Evolutionary conservation across 2,888 invertebrate genomes (phyloP).

Genomic region (Polyommatus icarus): DNA sequence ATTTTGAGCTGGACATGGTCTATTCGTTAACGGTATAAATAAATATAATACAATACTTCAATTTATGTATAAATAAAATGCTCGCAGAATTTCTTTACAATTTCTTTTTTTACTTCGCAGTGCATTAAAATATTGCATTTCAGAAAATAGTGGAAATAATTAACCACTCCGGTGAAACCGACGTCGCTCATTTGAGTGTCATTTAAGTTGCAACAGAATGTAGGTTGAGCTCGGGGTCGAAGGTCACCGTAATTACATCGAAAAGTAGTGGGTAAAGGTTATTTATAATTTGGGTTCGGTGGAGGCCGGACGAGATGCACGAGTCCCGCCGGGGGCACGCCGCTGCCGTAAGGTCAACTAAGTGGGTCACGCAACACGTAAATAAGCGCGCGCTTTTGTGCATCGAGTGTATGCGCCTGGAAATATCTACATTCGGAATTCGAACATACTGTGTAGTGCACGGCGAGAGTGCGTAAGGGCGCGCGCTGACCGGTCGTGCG

Average conservation of each 20-base stretch:
- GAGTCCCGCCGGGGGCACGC: conserved; percentile 33
- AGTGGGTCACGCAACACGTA: conserved; percentile 42
- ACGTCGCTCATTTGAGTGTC: neutral
- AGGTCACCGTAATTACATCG: conserved; percentile 3
- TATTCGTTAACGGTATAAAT: neutral
- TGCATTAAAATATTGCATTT: neutral
- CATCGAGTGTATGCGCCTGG: neutral
- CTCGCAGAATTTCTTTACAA: too few species aligned
- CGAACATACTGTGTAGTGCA: neutral
- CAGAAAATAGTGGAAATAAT: neutral
- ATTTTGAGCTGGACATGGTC: neutral
- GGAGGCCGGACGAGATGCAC: conserved; percentile 35
- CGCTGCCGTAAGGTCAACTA: conserved; percentile 31
- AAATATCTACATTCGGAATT: neutral
- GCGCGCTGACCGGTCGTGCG: neutral
- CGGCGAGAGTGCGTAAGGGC: neutral
- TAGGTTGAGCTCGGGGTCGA: neutral
- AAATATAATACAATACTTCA: neutral
- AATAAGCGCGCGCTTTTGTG: conserved; percentile 36
- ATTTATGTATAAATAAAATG: neutral
- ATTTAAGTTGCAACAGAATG: neutral
- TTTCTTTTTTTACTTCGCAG: neutral
- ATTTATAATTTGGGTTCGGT: conserved; percentile 32
- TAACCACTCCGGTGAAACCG: neutral
- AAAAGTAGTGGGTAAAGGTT: conserved; percentile 9